Evolutionary conservation across 2,113 vertebrate species (phyloP).

Genomic region (Herpetotheres cachinnans): DNA sequence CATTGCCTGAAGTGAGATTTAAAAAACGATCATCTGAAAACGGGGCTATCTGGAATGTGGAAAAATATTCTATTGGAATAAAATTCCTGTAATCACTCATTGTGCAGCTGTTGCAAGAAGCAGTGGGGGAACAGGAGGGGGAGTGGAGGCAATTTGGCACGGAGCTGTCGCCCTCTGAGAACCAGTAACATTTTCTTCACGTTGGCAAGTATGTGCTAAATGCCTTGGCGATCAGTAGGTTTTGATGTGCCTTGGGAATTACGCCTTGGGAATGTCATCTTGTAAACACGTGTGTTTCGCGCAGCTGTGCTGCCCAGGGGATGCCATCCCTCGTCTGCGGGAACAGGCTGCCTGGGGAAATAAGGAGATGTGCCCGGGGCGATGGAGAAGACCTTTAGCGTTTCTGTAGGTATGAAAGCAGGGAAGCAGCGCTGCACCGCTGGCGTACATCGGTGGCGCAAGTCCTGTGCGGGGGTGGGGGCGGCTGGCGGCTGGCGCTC

Average conservation of each 20-base stretch:
- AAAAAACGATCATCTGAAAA: neutral
- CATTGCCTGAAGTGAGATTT: neutral
- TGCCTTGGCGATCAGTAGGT: neutral
- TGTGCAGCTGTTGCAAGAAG: conserved; percentile 22
- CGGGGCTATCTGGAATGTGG: neutral
- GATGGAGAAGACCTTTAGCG: neutral
- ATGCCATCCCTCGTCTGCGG: neutral
- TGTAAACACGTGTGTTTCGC: neutral
- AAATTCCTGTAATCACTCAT: neutral
- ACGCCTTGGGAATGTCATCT: fast-evolving
- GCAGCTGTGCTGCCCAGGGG: neutral
- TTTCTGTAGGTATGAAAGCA: fast-evolving
- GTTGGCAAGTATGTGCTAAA: neutral
- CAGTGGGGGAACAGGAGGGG: neutral
- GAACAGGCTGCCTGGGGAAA: neutral
- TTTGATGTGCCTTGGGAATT: neutral
- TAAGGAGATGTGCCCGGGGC: fast-evolving
- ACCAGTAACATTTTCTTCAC: neutral
- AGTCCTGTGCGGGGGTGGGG: too few relatives aligned
- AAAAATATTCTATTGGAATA: neutral
- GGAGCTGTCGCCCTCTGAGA: neutral
- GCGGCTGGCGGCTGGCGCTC: too few relatives aligned
- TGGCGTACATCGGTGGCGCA: fast-evolving
- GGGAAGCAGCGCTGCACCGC: neutral
- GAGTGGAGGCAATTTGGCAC: neutral